Conservation (phyloP, 2,888 invertebrate species). For the Lycaena phlaeas region DNA sequence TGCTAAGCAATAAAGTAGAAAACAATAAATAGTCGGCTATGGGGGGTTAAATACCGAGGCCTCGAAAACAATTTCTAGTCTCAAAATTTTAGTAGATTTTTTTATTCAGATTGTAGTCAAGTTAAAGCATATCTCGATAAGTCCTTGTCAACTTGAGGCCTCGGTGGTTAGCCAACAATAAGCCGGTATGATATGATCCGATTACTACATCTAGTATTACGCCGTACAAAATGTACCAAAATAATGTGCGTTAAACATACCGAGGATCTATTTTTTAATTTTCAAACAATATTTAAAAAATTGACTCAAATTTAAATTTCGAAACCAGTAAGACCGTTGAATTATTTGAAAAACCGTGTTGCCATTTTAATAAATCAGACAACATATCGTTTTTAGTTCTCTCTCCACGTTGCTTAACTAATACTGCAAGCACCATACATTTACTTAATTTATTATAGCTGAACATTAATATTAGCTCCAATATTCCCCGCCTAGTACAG, state of each 20-base stretch:
- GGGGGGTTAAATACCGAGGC: conserved; percentile 12
- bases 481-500: conserved; percentile 1
- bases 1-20: conserved; percentile 54
- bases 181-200: conserved; percentile 3
- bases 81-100: background rate
- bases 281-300: background rate
- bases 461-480: conserved; percentile 10
- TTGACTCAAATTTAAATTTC: background rate
- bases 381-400: background rate
- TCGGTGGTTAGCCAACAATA: background rate
- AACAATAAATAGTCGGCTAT: conserved; percentile 44
- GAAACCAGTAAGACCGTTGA: too few species aligned
- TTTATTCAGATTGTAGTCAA: background rate
- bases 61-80: background rate
- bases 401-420: conserved; percentile 46
- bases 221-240: background rate
- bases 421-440: conserved; percentile 70
- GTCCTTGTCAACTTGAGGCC: background rate
- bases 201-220: background rate
- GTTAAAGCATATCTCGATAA: background rate
- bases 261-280: conserved; percentile 1
- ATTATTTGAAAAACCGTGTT: background rate
- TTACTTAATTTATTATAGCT: conserved; percentile 42
- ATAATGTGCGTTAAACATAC: conserved; percentile 40
- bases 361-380: conserved; percentile 2